phyloP scores from a whole-genome alignment of 1,140 invertebrate species.

The Cotesia chilonis region DNA sequence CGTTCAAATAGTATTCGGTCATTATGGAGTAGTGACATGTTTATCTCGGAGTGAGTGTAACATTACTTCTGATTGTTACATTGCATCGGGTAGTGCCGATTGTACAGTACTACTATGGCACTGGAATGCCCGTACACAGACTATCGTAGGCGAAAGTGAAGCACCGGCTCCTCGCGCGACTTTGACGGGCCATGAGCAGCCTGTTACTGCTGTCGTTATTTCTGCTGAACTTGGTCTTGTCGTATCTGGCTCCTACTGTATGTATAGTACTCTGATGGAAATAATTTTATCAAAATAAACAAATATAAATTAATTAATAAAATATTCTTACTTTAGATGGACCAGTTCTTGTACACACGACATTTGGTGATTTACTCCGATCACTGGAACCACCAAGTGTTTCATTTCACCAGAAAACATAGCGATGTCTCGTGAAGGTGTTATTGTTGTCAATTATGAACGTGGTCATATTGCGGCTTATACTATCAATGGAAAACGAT shows the following conservation, averaged over 20 bases:
- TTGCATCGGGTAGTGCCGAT: slow-evolving; percentile 96
- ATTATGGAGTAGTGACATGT: slow-evolving; percentile 98
- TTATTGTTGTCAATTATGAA: slow-evolving; percentile 94
- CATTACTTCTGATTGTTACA: slow-evolving; percentile 97
- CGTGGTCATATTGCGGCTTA: slow-evolving; percentile 91
- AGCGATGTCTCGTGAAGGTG: slow-evolving; percentile 94
- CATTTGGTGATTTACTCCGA: slow-evolving; percentile 95
- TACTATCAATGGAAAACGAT: slow-evolving; percentile 89
- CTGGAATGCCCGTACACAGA: slow-evolving; percentile 95
- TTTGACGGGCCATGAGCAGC: slow-evolving; percentile 95
- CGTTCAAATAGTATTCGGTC: slow-evolving; percentile 97
- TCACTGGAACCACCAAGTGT: slow-evolving; percentile 82
- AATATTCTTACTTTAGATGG: slow-evolving; percentile 73
- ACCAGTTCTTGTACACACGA: slow-evolving; percentile 96
- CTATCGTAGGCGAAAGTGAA: slow-evolving; percentile 95
- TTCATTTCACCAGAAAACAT: slow-evolving; percentile 90
- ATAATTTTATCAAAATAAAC: slow-evolving; percentile 16
- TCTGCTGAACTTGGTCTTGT: slow-evolving; percentile 98
- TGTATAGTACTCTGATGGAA: slow-evolving; percentile 48
- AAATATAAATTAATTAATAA: slow-evolving; percentile 28
- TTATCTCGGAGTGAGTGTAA: slow-evolving; percentile 96
- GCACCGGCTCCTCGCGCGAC: slow-evolving; percentile 94
- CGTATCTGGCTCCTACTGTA: slow-evolving; percentile 90
- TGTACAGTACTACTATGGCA: slow-evolving; percentile 98
- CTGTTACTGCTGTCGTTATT: slow-evolving; percentile 93